Evolutionary conservation across 35 echinoderm and acorn worm genomes (phyloP).

Genomic region (Lytechinus pictus): DNA sequence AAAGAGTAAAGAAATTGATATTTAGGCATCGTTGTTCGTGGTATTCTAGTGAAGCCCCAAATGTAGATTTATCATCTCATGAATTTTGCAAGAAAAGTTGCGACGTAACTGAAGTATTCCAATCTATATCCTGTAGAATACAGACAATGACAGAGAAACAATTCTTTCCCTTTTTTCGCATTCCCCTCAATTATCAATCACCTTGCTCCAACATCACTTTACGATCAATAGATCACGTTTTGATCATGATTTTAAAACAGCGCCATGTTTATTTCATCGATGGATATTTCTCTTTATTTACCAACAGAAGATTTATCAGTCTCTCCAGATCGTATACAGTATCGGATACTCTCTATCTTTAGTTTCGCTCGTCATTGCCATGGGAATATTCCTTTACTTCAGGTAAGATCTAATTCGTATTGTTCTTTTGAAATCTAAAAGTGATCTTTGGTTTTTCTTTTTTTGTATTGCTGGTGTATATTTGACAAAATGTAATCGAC

Average conservation of each 20-base stretch:
- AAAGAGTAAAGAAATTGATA: too few species aligned
- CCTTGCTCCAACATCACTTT: neutral
- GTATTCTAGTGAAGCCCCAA: too few species aligned
- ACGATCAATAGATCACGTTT: neutral
- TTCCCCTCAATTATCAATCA: neutral
- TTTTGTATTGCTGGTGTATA: too few species aligned
- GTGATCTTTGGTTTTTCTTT: neutral
- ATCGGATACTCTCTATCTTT: constrained; percentile 81
- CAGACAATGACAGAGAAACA: too few species aligned
- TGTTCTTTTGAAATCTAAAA: neutral
- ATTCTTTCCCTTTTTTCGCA: too few species aligned
- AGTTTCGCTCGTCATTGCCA: constrained; percentile 73
- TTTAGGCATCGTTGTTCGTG: too few species aligned
- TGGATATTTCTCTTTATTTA: neutral
- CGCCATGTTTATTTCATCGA: neutral
- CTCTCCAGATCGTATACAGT: constrained; percentile 76
- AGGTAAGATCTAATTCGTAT: constrained; percentile 48
- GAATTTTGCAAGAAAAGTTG: too few species aligned
- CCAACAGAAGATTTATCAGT: constrained; percentile 9
- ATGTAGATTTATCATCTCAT: too few species aligned
- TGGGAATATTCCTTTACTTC: constrained; percentile 84
- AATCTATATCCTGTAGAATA: too few species aligned
- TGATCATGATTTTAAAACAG: neutral
- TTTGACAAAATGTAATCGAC: too few species aligned
- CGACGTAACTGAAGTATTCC: too few species aligned